Base-by-base conservation (phyloP, 2,888 invertebrate species). In the Tethea ocularis region DNA sequence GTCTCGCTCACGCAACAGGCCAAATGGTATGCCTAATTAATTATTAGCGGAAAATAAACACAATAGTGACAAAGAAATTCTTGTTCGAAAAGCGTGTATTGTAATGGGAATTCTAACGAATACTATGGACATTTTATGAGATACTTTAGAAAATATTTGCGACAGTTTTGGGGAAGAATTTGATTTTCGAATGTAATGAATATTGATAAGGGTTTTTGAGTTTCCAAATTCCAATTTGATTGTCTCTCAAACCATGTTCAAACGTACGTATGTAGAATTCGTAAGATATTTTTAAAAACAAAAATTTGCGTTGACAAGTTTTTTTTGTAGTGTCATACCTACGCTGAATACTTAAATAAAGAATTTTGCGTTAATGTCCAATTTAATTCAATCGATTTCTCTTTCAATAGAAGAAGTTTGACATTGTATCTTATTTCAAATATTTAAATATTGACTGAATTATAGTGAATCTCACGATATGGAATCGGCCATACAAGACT, bases 31-130 rank as follows among this genome's bases (percentile, higher is more conserved):
- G 64, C 66, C 62, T 67, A 72, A 72, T 70, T 66, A 62, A 69
- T 67, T 62, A 57, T 33, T 38, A 52, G 55, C 52, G 62, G 64
- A 70, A 67, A 68, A 61, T 52, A 24, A 61, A 41, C 46, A 62
- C 60, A 58, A 61, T 60, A 53, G 58, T 59, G 41, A 57, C 60
- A 64, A 62, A 58, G 57, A 60, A 55, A 33, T 46, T 46, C 53
- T 56, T 36, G 59, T 57, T 61, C 41, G 46, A 56, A 46, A 56
- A 55, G 62, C 64, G 63, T 62, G 63, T 65, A 63, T 62, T 60
- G 53, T 63, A 66, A 70, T 70, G 67, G 70, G 60, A 33, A 63
- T 69, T 69, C 62, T 67, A 62, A 68, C 72, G 62, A 64, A 56
- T 55, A 8, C 52, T 55, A 61, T 38, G 58, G 60, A 51, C 53